phyloP scores from a whole-genome alignment of 1,140 invertebrate genomes.

The Acyrthosiphon pisum region DNA sequence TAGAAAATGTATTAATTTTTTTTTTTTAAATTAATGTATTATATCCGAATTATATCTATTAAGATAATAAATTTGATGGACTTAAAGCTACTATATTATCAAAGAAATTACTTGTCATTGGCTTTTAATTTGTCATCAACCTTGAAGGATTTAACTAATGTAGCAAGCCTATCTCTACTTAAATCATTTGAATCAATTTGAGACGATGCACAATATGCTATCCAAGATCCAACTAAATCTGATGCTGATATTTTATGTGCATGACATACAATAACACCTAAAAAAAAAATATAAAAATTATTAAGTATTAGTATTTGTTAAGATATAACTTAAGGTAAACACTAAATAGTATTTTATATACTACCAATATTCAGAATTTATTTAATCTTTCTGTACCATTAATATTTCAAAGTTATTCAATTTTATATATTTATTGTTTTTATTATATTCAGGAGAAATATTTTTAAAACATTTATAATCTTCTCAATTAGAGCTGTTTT shows the following conservation, averaged over 20 bases:
- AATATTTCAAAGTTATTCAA: background rate
- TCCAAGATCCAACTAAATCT: slow-evolving; percentile 45
- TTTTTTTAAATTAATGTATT: background rate
- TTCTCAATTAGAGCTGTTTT: too few relatives aligned
- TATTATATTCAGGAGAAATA: too few relatives aligned
- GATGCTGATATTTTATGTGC: slow-evolving; percentile 41
- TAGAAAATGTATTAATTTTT: too few relatives aligned
- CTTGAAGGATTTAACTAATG: slow-evolving; percentile 36
- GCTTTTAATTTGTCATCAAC: background rate
- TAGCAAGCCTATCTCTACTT: background rate
- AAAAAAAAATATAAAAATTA: background rate
- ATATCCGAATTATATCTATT: background rate
- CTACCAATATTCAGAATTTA: background rate
- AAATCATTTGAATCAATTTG: slow-evolving; percentile 50
- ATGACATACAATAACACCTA: slow-evolving; percentile 35
- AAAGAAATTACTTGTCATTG: slow-evolving; percentile 16
- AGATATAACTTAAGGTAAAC: background rate
- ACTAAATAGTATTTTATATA: background rate
- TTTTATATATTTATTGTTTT: background rate
- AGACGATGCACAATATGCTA: slow-evolving; percentile 34
- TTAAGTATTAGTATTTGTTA: background rate
- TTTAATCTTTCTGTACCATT: background rate
- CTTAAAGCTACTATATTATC: background rate
- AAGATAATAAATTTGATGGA: background rate
- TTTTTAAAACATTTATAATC: too few relatives aligned